phyloP scores from a whole-genome alignment of 2,888 invertebrate genomes.

The Acleris emargana region DNA sequence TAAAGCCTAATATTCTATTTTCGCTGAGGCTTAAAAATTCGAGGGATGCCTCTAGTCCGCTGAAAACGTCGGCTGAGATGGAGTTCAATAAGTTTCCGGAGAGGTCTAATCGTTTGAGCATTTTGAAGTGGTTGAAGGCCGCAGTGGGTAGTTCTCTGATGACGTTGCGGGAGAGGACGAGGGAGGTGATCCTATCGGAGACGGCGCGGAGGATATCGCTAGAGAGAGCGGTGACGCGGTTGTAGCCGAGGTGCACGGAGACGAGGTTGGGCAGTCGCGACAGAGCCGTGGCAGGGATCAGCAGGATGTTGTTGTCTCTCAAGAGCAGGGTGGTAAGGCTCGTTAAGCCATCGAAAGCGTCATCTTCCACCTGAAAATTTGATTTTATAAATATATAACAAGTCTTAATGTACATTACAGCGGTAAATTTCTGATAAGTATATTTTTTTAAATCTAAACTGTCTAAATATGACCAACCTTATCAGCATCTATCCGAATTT shows the following conservation, averaged over 20 bases:
- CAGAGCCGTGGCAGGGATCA: constrained; percentile 92
- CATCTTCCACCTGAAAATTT: constrained; percentile 90
- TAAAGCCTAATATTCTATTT: constrained; percentile 88
- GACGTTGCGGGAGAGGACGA: constrained; percentile 92
- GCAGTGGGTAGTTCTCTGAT: constrained; percentile 92
- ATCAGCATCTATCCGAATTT: no score
- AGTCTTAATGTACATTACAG: no score
- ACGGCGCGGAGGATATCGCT: constrained; percentile 90
- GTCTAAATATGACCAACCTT: no score
- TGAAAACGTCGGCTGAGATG: constrained; percentile 89
- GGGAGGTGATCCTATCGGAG: constrained; percentile 87
- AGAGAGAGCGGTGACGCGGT: constrained; percentile 93
- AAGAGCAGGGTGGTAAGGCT: constrained; percentile 90
- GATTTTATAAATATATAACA: neutral
- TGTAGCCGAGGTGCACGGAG: constrained; percentile 91
- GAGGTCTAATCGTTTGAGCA: constrained; percentile 88
- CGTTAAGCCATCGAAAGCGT: constrained; percentile 92
- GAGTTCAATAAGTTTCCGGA: constrained; percentile 90
- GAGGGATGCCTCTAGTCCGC: constrained; percentile 89
- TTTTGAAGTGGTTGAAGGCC: constrained; percentile 91
- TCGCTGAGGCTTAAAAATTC: constrained; percentile 88
- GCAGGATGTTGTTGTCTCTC: constrained; percentile 93
- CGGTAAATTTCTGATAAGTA: no score
- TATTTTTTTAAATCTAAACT: no score
- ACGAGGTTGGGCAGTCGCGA: constrained; percentile 90